Percentiles rank a stretch among this genome's conserved stretches.
These are phyloP conservation scores for Ommatoiulus sabulosus DNA, from an alignment of 2,888 invertebrate genomes.

Conservation along the genomic window DNA sequence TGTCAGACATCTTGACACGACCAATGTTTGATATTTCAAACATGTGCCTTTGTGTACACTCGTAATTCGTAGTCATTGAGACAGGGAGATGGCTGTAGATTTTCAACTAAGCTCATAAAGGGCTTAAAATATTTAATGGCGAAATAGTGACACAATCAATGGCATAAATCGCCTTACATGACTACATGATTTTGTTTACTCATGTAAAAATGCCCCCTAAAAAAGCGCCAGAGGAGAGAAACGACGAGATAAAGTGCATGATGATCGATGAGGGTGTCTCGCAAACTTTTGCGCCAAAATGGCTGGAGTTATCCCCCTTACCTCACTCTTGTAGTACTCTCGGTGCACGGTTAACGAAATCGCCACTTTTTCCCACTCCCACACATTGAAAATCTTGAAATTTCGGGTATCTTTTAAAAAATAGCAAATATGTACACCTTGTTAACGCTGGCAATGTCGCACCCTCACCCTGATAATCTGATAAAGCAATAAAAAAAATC, in stretches of 20 bases:
- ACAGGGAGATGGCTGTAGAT: conserved; percentile 39
- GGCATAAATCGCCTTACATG: conserved; percentile 40
- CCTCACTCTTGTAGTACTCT: not conserved
- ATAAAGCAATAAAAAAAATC: conserved; percentile 32
- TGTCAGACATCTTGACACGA: conserved; percentile 23
- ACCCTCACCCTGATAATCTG: conserved; percentile 39
- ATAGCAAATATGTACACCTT: conserved; percentile 38
- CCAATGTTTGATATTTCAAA: conserved; percentile 13
- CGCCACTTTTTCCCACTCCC: conserved; percentile 6
- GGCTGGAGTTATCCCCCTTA: conserved; percentile 32
- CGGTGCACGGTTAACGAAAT: not conserved
- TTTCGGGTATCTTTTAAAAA: conserved; percentile 23
- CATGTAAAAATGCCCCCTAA: conserved; percentile 10
- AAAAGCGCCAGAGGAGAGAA: not conserved
- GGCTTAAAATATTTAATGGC: conserved; percentile 39
- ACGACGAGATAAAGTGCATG: conserved; percentile 24
- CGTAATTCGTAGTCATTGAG: not conserved
- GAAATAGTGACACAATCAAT: conserved; percentile 31
- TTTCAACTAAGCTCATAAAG: conserved; percentile 30
- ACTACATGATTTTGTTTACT: conserved; percentile 32
- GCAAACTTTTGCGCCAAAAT: not conserved
- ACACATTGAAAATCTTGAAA: not conserved
- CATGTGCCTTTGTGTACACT: not conserved
- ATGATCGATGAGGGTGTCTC: conserved; percentile 40
- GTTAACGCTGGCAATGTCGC: conserved; percentile 30